These are phyloP conservation scores for Euleptes europaea DNA, from an alignment of 2,113 vertebrate species.

Conservation along the genomic window DNA sequence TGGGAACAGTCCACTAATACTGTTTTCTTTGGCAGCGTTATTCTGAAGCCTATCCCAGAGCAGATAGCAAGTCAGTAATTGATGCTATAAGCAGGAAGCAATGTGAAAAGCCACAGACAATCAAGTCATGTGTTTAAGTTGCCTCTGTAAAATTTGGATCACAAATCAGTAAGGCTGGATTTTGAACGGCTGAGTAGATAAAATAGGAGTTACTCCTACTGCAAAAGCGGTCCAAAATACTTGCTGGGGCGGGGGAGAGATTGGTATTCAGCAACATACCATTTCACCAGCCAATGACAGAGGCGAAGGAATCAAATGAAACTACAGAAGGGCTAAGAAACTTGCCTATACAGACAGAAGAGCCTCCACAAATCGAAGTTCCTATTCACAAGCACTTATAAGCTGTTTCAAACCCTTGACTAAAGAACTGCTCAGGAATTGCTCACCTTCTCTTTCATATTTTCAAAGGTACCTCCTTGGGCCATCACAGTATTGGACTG, in stretches of 20 bases:
- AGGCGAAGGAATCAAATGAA: not conserved
- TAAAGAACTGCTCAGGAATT: not conserved
- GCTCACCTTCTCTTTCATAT: conserved; percentile 96
- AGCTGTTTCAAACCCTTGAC: not conserved
- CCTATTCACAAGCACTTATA: not conserved
- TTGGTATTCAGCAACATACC: no score
- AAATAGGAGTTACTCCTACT: not conserved
- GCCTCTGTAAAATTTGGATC: not conserved
- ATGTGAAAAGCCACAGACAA: not conserved
- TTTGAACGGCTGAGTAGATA: not conserved
- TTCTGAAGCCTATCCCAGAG: conserved; percentile 5
- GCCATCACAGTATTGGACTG: conserved; percentile 94
- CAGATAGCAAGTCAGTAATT: not conserved
- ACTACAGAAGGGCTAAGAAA: not conserved
- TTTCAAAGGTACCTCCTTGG: conserved; percentile 91
- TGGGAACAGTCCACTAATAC: not conserved
- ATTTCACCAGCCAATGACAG: not conserved
- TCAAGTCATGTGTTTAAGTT: not conserved
- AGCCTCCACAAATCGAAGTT: not conserved
- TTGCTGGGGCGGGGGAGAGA: not conserved
- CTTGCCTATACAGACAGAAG: not conserved
- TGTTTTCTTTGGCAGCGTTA: conserved; percentile 14
- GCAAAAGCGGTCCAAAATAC: not conserved
- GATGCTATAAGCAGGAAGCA: not conserved
- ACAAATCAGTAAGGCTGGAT: not conserved